Evolutionary conservation across 1,140 invertebrate species (phyloP).

Genomic region (Pseudomyrmex sp.): DNA sequence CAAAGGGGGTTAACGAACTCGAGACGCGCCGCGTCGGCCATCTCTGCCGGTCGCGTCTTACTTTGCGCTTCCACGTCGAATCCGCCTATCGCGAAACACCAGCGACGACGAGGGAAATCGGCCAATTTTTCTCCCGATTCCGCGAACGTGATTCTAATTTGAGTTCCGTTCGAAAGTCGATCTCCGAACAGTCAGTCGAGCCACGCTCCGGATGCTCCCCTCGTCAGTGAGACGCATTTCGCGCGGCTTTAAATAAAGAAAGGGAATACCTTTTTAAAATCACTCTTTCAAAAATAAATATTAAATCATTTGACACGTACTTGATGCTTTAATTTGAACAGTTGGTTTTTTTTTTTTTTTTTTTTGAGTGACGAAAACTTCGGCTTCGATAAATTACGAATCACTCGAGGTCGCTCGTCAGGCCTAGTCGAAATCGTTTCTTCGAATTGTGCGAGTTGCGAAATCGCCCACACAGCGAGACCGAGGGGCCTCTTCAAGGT

Average conservation of each 20-base stretch:
- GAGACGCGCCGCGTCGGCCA: conserved; percentile 68
- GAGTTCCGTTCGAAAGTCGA: conserved; percentile 65
- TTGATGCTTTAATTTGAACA: too few relatives aligned
- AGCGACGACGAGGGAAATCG: conserved; percentile 75
- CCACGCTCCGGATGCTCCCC: neutral
- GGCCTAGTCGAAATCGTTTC: neutral
- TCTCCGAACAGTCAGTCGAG: neutral
- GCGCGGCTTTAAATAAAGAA: neutral
- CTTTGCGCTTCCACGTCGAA: conserved; percentile 71
- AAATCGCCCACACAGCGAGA: neutral
- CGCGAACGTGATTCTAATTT: conserved; percentile 65
- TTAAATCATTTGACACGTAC: too few relatives aligned
- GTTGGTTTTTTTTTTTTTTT: too few relatives aligned
- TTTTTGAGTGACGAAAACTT: too few relatives aligned
- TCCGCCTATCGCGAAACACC: conserved; percentile 57
- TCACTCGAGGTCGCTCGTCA: too few relatives aligned
- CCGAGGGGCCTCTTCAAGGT: conserved; percentile 80
- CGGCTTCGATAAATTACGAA: too few relatives aligned
- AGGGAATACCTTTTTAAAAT: neutral
- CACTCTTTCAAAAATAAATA: too few relatives aligned
- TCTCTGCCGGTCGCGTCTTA: conserved; percentile 78
- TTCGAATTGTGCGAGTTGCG: neutral
- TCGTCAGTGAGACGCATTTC: neutral
- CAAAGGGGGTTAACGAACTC: conserved; percentile 82
- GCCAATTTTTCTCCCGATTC: conserved; percentile 71